Base-by-base conservation (phyloP, 2,797 vertebrate genomes). In the Malacoraja senta region DNA sequence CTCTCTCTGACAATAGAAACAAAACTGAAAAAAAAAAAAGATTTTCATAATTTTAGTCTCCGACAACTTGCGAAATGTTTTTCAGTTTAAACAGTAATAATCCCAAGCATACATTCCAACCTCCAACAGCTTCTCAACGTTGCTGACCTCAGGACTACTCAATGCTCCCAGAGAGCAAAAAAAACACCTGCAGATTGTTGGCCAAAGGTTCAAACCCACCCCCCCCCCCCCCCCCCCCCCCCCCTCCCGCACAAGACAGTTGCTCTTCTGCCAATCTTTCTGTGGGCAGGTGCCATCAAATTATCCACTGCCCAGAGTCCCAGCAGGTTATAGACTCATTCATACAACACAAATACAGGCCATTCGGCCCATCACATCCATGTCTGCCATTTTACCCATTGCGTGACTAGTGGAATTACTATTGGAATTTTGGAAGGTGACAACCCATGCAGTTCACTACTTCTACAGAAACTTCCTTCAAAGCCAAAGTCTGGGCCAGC, bases 1-100 rank as follows among this genome's bases (percentile, higher is more conserved):
- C 71, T 92, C 90, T 26, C 71, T 92, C 72, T 92, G 38, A 71
- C 90, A 92, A 92, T 26, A 76, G 12, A 76, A 92, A n/a, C 90
- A 92, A 71, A 92, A 76, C 90, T 92, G 38, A 58, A 91, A 68
- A n/a, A 53, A 53, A 91, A 35, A 21, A 74, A 0, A 76, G 19
- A 72, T 38, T 91, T 35, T 72, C 17, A 26, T 26, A 2, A 1
- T 7, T 7, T 91, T 38, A 92, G 90, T 44, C 71, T 38, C 8
- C 17, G 26, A 19, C 68, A 44, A 26, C 26, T 2, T 10, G 29
- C 2, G 68, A 53, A 63, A 4, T 24, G n/a, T 13, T 21, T 13
- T 1, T 13, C 24, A 7, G 24, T 29, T n/a, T 29, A 38, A 35
- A 32, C 26, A 61, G 8, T 8, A 68, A 21, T 9, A 35, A 35